These are phyloP conservation scores for Eupithecia pulchellata DNA, from an alignment of 2,888 invertebrate genomes.

Conservation along the genomic window DNA sequence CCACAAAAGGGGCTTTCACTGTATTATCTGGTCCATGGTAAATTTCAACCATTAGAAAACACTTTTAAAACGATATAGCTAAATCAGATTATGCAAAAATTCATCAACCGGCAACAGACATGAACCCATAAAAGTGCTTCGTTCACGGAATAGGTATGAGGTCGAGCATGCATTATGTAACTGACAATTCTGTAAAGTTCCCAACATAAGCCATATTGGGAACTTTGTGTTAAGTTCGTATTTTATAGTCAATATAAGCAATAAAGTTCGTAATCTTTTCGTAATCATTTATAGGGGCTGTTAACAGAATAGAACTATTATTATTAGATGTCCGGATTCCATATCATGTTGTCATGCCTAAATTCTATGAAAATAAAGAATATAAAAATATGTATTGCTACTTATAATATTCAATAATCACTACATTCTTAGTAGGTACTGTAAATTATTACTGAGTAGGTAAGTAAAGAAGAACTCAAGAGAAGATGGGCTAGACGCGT, in stretches of 20 bases:
- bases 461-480: too few relatives aligned
- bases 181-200: neutral
- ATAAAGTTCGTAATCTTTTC: too few relatives aligned
- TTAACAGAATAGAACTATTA: neutral
- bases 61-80: neutral
- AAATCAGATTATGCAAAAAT: constrained; percentile 4
- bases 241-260: too few relatives aligned
- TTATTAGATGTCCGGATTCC: neutral
- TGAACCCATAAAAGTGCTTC: constrained; percentile 4
- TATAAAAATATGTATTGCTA: neutral
- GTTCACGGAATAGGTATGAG: too few relatives aligned
- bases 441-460: too few relatives aligned
- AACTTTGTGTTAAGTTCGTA: too few relatives aligned
- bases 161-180: neutral
- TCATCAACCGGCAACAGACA: neutral
- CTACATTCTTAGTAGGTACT: too few relatives aligned
- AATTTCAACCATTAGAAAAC: neutral
- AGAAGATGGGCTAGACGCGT: too few relatives aligned
- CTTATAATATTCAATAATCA: too few relatives aligned
- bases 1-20: neutral
- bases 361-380: neutral
- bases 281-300: neutral
- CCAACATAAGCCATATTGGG: neutral
- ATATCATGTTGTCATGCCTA: too few relatives aligned
- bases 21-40: neutral